Evolutionary conservation across 2,797 vertebrate genomes (phyloP), one percentile per base, ranked within the genome.

Genomic region (Aldrovandia affinis): DNA sequence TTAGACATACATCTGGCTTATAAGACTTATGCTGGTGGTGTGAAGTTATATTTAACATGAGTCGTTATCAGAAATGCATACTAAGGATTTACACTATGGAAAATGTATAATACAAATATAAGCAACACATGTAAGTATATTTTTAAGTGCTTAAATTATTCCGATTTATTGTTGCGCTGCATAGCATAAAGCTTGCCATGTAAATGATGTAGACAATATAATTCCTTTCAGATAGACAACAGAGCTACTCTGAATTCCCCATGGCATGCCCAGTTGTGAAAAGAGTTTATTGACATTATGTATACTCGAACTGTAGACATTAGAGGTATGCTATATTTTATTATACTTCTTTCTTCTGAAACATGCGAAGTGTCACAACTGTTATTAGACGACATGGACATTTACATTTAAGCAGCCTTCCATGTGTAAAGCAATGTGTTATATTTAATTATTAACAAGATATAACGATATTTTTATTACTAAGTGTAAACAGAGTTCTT

Each of bases 131-230:
- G 39, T 77, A 25, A 77, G 22, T 77, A 47, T 47, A n/a, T 47
- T 70, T 77, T 25, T 44, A 6, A 77, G 5, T 77, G 73, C 73
- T 77, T 77, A 77, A 77, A 77, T 77, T 77, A 77, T 77, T 77
- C 22, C 25, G 42, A 77, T 47, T 77, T 42, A 9, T 77, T 77
- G 25, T 10, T 77, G 42, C 47, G 73, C 73, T 77, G 42, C 25
- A 47, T 44, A 77, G 12, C 42, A 77, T 44, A 25, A 77, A 77
- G 39, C 0, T 77, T 42, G 42, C 9, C 22, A 3, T 77, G 22
- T 77, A 47, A 77, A 77, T 44, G 2, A n/a, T 22, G 15, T 25
- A 22, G 36, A 22, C 30, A 42, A 22, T 73, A 47, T 77, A 44
- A 20, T 44, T 77, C 39, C 68, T 42, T 50, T 39, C 39, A 77